A percentile compares a stretch with the other conserved stretches of the same genome.
These are phyloP conservation scores for Arge pagana DNA, from an alignment of 2,888 invertebrate species.

Conservation along the genomic window DNA sequence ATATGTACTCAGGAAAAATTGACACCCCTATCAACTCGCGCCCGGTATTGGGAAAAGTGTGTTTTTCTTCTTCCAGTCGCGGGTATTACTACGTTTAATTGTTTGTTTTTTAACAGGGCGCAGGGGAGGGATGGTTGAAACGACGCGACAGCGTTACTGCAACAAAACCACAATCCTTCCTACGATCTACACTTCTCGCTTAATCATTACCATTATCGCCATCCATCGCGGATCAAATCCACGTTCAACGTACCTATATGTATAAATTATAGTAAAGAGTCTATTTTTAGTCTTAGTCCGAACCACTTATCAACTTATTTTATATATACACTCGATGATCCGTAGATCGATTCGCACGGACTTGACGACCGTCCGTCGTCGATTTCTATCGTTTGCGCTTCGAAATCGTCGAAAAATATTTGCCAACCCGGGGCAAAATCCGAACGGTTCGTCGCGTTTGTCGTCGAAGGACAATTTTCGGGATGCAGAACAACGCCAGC, in stretches of 20 bases:
- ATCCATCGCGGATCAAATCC: slow-evolving; percentile 23
- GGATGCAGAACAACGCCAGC: slow-evolving; percentile 11
- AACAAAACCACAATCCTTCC: slow-evolving; percentile 35
- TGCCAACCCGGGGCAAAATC: too few species aligned
- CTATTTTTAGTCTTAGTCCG: slow-evolving; percentile 44
- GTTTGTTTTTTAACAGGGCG: slow-evolving; percentile 10
- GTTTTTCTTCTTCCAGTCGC: too few species aligned
- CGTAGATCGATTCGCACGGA: slow-evolving; percentile 36
- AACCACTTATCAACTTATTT: slow-evolving; percentile 38
- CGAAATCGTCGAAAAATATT: too few species aligned
- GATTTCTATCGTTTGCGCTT: too few species aligned
- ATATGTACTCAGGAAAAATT: slow-evolving; percentile 15
- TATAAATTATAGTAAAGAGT: slow-evolving; percentile 52
- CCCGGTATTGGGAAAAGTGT: slow-evolving; percentile 25
- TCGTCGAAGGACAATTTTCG: slow-evolving; percentile 2
- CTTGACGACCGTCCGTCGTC: slow-evolving; percentile 15
- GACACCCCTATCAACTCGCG: slow-evolving; percentile 22
- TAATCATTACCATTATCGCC: slow-evolving; percentile 35
- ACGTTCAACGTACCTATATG: slow-evolving; percentile 27
- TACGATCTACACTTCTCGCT: slow-evolving; percentile 43
- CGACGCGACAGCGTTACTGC: slow-evolving; percentile 21
- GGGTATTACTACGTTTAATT: slow-evolving; percentile 19
- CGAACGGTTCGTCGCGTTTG: neutral
- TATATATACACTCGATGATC: slow-evolving; percentile 50
- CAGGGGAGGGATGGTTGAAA: slow-evolving; percentile 14